These are phyloP conservation scores for Corydoras sp. DNA, from an alignment of 2,113 vertebrate species.

Conservation along the genomic window DNA sequence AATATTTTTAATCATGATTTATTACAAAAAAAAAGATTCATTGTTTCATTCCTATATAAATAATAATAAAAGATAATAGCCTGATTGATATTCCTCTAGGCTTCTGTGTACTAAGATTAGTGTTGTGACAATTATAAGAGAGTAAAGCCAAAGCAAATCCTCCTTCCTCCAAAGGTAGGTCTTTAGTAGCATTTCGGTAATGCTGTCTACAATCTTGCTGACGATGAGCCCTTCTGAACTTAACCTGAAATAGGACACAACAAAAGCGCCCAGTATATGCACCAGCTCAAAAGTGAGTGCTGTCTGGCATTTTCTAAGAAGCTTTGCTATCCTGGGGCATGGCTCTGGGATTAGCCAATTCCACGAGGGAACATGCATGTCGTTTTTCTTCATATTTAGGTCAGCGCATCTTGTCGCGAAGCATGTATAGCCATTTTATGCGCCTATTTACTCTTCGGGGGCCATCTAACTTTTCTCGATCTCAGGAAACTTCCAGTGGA, in stretches of 20 bases:
- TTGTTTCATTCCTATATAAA: background rate
- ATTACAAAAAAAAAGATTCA: no score
- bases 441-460: slow-evolving; percentile 30
- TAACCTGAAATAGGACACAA: slow-evolving; percentile 43
- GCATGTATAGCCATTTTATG: slow-evolving; percentile 32
- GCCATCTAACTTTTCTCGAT: slow-evolving; percentile 41
- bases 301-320: slow-evolving; percentile 30
- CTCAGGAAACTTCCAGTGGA: slow-evolving; percentile 46
- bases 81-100: no score
- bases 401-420: slow-evolving; percentile 45
- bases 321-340: slow-evolving; percentile 37
- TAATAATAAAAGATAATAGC: background rate
- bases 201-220: slow-evolving; percentile 13
- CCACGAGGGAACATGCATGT: slow-evolving; percentile 35
- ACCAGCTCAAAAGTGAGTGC: slow-evolving; percentile 31
- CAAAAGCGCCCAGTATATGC: slow-evolving; percentile 17
- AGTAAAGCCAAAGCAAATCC: background rate
- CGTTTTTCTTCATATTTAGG: slow-evolving; percentile 38
- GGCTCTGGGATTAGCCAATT: slow-evolving; percentile 38
- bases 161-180: no score
- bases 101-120: no score
- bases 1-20: no score
- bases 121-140: no score
- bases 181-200: slow-evolving; percentile 10
- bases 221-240: slow-evolving; percentile 1